Base-by-base conservation (phyloP, 2,113 vertebrate genomes). In the Leptobrachium ailaonicum region DNA sequence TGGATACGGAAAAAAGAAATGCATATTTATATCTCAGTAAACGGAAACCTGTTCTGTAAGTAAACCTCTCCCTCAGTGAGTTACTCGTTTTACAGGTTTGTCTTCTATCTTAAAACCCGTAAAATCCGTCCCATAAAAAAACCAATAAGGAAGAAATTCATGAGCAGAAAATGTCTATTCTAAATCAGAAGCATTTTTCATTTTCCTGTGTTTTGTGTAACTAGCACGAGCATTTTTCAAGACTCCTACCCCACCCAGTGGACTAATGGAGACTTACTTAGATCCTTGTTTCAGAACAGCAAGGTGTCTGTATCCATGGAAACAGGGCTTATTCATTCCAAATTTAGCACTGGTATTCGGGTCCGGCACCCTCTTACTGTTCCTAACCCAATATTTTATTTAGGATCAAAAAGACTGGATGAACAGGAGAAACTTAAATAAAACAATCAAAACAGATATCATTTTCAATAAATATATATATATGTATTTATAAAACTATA, bases 191-290 rank as follows among this genome's bases (percentile, higher is more conserved):
- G 76, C 83, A 84, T 88, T 76, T 12, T 86, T 43, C 66, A 79
- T 83, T 40, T 78, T 12, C 41, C 54, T 73, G 85, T 14, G 56
- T 10, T 66, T 4, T 32, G 40, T 12, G n/a, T 66, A 81, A 62
- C 75, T 63, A 42, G 68, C 67, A 73, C 68, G 41, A 87, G 88
- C 82, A 82, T 72, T 85, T 89, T 91, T 91, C 92, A 80, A 91
- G 93, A 85, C 93, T 96, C 90, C 94, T 94, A 92, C 95, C 92
- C 95, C 95, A 97, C 96, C 95, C 94, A 94, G 95, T 96, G 95
- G 95, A 92, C 93, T 93, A 85, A 90, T 84, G 82, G 85, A 90
- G 94, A 88, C 91, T 93, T 87, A 89, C 88, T 85, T 82, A 79
- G 84, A 76, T 53, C 82, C 81, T 85, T 85, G 85, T 68, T 83